Evolutionary conservation across 1,140 invertebrate genomes (phyloP), one percentile per base, ranked within the genome.

Genomic region (Sipha flava): DNA sequence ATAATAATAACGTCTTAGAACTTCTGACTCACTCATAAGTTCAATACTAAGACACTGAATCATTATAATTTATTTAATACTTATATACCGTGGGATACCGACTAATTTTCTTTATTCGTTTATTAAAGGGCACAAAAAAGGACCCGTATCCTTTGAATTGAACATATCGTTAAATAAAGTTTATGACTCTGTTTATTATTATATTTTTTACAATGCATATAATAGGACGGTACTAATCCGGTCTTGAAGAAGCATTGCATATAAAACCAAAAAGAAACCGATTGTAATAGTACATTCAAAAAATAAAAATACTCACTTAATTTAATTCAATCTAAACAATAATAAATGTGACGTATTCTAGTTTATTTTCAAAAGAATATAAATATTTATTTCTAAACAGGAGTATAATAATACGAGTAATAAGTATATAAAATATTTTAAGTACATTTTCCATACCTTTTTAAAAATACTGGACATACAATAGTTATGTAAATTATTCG

Each of bases 111-210:
- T 77, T 77, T 77, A 77, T 77, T 77, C 52, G 52, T 34, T 77
- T 77, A 34, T 77, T 77, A 77, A 70, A 57, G 73, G 52, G 18
- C 52, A 57, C 73, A 37, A 59, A 77, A 75, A 77, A 77, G 72
- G 37, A 26, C 73, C 73, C 73, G 73, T 77, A 77, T 77, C 73
- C 37, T 77, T 77, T 77, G 73, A 77, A 77, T 77, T 77, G 21
- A 37, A 43, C 21, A 23, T 40, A 40, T 37, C 73, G 23, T 77
- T 57, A 59, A 75, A 77, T 77, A n/a, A 54, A 77, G 31, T 59
- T 57, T 59, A 77, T 57, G 49, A 40, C n/a, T 75, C 49, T 23
- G n/a, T 37, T 75, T 43, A 45, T 26, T 68, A 68, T 10, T 45
- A 12, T 45, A 43, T 26, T 29, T 43, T 29, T 59, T 77, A 77